Evolutionary conservation across 2,888 invertebrate species (phyloP).

Genomic region (Noctua fimbriata): DNA sequence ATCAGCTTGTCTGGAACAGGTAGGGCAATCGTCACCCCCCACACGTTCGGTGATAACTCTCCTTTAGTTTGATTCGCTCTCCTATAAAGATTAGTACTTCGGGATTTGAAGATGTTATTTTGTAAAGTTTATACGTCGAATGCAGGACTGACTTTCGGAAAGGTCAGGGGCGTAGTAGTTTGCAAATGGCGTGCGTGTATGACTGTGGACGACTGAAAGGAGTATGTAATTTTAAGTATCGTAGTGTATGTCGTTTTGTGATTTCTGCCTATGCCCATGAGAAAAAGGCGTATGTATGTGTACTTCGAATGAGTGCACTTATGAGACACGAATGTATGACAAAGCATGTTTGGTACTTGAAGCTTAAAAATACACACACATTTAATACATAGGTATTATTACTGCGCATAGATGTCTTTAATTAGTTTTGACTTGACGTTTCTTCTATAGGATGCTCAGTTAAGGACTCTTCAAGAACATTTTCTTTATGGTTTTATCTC

Average conservation of each 20-base stretch:
- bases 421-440: neutral
- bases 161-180: neutral
- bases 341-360: neutral
- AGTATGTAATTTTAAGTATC: neutral
- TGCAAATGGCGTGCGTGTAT: neutral
- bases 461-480: neutral
- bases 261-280: neutral
- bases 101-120: constrained; percentile 51
- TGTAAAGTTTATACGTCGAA: neutral
- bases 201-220: neutral
- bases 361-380: neutral
- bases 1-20: constrained; percentile 76
- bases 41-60: constrained; percentile 77
- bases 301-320: neutral
- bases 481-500: neutral
- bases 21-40: constrained; percentile 76
- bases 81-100: constrained; percentile 73
- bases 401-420: neutral
- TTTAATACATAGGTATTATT: neutral
- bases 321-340: neutral
- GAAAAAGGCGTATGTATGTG: neutral
- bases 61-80: constrained; percentile 75
- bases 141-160: neutral
- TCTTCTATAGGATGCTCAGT: too few species aligned
- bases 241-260: neutral